Evolutionary conservation across 2,113 vertebrate genomes (phyloP).

Genomic region (Corvus moneduloides): DNA sequence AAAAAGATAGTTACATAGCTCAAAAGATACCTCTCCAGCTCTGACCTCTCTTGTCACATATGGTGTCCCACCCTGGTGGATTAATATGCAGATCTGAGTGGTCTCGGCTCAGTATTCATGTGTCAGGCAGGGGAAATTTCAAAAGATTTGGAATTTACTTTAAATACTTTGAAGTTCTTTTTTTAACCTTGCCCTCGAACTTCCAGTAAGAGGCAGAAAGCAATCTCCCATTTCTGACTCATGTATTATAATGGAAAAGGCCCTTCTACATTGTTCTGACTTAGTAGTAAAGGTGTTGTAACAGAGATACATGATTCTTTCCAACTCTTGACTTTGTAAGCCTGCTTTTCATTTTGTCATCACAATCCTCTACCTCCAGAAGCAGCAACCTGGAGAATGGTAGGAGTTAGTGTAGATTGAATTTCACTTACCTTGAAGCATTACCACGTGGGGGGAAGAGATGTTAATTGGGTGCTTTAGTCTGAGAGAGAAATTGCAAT

Average conservation of each 20-base stretch:
- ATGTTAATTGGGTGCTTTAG: neutral
- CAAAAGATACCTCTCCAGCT: constrained; percentile 78
- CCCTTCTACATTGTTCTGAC: neutral
- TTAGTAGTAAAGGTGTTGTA: neutral
- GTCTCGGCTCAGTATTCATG: constrained; percentile 63
- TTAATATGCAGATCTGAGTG: constrained; percentile 73
- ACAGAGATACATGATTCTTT: neutral
- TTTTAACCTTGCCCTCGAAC: neutral
- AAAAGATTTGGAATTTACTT: constrained; percentile 34
- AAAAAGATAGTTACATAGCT: constrained; percentile 79
- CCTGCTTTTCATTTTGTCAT: neutral
- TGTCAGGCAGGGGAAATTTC: constrained; percentile 42
- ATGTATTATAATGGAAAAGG: neutral
- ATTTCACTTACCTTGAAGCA: neutral
- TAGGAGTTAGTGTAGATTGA: neutral
- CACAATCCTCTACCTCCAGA: neutral
- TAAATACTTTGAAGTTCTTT: neutral
- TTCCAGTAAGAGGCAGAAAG: neutral
- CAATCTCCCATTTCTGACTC: neutral
- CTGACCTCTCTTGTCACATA: constrained; percentile 76
- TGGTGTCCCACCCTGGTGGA: constrained; percentile 74
- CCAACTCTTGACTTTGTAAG: neutral
- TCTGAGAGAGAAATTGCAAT: constrained; percentile 1
- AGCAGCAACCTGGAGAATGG: neutral
- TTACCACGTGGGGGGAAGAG: neutral